Evolutionary conservation across 2,113 vertebrate genomes (phyloP).

Genomic region (Shinisaurus crocodilurus): DNA sequence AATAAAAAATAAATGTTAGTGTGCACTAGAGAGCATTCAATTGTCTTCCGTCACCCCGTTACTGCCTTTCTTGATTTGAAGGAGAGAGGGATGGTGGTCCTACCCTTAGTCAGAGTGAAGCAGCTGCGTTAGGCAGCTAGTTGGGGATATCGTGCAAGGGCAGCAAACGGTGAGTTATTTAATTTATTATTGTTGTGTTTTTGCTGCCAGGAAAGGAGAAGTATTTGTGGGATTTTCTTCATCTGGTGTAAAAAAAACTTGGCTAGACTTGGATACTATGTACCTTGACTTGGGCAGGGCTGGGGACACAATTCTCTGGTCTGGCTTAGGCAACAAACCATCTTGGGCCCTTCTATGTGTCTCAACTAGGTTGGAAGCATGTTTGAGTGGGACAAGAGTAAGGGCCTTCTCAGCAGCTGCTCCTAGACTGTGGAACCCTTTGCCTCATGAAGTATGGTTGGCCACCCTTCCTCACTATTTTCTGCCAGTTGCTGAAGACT

Average conservation of each 20-base stretch:
- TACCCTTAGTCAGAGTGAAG: no score
- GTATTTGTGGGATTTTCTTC: no score
- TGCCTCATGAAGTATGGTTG: not conserved
- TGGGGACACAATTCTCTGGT: no score
- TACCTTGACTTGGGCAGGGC: no score
- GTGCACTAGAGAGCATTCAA: not conserved
- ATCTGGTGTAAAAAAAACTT: no score
- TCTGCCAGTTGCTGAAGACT: not conserved
- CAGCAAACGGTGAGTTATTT: no score
- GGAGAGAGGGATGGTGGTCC: no score
- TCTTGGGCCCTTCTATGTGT: not conserved
- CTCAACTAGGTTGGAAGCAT: not conserved
- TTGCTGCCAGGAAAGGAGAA: no score
- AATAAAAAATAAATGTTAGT: not conserved
- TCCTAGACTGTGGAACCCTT: not conserved
- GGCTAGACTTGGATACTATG: no score
- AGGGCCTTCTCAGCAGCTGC: not conserved
- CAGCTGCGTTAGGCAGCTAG: no score
- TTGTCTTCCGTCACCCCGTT: not conserved
- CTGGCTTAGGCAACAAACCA: not conserved
- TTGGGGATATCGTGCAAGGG: no score
- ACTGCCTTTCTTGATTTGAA: not conserved
- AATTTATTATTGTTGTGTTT: no score
- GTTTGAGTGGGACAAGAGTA: not conserved
- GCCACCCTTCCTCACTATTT: not conserved